phyloP scores from a whole-genome alignment of 2,888 invertebrate species.

The Drosophila kambysellisi region DNA sequence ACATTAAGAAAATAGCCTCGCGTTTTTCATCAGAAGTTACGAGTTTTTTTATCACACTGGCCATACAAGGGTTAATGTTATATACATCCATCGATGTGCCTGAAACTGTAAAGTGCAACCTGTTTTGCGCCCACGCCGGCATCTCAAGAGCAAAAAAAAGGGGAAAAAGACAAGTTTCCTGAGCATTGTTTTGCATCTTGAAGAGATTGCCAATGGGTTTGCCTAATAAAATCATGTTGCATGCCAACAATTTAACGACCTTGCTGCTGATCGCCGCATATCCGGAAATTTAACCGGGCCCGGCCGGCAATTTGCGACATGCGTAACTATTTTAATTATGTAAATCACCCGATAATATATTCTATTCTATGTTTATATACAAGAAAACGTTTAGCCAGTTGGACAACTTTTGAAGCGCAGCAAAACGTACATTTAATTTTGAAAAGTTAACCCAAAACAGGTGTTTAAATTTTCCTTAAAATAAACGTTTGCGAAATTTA shows the following conservation, averaged over 20 bases:
- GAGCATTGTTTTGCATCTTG: not conserved
- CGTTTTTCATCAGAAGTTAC: constrained; percentile 31
- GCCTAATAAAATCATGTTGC: not conserved
- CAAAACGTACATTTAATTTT: not conserved
- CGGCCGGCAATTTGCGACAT: not conserved
- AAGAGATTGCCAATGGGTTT: not conserved
- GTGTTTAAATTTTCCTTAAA: not conserved
- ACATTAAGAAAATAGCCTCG: constrained; percentile 19
- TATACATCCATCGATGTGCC: not conserved
- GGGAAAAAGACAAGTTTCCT: not conserved
- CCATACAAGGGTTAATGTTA: constrained; percentile 36
- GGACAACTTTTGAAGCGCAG: not conserved
- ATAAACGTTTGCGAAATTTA: not conserved
- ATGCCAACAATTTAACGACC: constrained; percentile 30
- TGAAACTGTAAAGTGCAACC: constrained; percentile 22
- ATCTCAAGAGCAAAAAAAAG: not conserved
- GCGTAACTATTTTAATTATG: constrained; percentile 2
- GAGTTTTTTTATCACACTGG: not conserved
- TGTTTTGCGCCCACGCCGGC: constrained; percentile 28
- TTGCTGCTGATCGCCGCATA: not conserved
- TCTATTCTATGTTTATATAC: not conserved
- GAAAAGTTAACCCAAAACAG: not conserved
- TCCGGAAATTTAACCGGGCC: not conserved
- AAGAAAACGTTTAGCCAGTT: not conserved
- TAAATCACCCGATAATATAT: not conserved